Evolutionary conservation across 2,797 vertebrate species (phyloP).

Genomic region (Falco columbarius): DNA sequence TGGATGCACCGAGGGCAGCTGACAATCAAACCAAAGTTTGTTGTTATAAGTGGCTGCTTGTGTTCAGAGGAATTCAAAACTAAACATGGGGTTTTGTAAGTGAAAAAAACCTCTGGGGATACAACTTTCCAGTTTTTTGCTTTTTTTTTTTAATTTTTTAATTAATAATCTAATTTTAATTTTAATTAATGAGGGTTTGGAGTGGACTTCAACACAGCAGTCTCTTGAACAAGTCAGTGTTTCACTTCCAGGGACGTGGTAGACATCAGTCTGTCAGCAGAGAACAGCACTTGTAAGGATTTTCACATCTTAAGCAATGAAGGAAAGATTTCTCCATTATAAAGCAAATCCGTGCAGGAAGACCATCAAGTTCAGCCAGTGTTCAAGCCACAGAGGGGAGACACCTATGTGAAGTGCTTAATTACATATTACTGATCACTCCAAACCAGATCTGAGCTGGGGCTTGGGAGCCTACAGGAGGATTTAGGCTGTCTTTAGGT

Average conservation of each 20-base stretch:
- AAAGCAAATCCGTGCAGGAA: background rate
- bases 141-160: background rate
- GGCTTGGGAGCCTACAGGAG: background rate
- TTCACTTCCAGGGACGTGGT: background rate
- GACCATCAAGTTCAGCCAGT: background rate
- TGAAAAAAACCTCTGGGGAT: background rate
- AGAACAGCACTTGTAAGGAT: background rate
- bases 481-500: background rate
- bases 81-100: accelerated
- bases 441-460: background rate
- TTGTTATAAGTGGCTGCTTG: background rate
- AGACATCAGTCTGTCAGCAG: background rate
- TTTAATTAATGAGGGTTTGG: background rate
- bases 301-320: background rate
- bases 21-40: background rate
- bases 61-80: background rate
- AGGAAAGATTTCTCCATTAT: background rate
- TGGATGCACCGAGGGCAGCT: background rate
- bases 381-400: background rate
- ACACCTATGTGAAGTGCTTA: background rate
- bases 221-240: background rate
- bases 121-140: background rate
- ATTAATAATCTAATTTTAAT: no score
- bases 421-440: background rate
- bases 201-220: background rate